Percentiles rank a stretch among this genome's conserved stretches.
Conservation (phyloP, 2,113 vertebrate genomes). For the Cynoglossus semilaevis region DNA sequence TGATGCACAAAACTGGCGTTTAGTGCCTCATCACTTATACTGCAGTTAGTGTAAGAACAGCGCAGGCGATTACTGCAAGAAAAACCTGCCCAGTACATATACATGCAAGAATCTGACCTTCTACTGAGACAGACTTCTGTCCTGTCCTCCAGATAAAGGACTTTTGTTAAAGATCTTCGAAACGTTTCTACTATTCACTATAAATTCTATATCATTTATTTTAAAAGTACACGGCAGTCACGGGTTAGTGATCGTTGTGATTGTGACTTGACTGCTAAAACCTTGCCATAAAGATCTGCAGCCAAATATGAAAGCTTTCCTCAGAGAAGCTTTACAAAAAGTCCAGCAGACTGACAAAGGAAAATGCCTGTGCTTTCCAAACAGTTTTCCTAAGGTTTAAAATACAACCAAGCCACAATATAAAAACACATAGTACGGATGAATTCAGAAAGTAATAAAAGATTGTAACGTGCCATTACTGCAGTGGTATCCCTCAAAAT, state of each 20-base stretch:
- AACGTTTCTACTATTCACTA: background rate
- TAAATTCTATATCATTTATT: background rate
- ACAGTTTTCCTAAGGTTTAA: background rate
- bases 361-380: constrained; percentile 7
- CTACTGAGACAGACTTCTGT: too few species aligned
- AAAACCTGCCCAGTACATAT: background rate
- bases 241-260: background rate
- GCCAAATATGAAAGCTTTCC: background rate
- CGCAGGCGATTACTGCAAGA: background rate
- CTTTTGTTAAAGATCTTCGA: background rate
- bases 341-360: background rate
- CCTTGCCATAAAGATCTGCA: background rate
- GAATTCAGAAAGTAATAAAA: background rate
- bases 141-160: too few species aligned
- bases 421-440: background rate
- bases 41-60: background rate
- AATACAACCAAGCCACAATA: background rate
- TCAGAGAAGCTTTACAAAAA: background rate
- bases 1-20: background rate
- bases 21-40: background rate
- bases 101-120: background rate
- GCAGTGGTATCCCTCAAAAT: too few species aligned
- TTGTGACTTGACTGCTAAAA: background rate
- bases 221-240: background rate
- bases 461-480: background rate